phyloP scores from a whole-genome alignment of 2,888 invertebrate genomes.

The Plusia festucae region DNA sequence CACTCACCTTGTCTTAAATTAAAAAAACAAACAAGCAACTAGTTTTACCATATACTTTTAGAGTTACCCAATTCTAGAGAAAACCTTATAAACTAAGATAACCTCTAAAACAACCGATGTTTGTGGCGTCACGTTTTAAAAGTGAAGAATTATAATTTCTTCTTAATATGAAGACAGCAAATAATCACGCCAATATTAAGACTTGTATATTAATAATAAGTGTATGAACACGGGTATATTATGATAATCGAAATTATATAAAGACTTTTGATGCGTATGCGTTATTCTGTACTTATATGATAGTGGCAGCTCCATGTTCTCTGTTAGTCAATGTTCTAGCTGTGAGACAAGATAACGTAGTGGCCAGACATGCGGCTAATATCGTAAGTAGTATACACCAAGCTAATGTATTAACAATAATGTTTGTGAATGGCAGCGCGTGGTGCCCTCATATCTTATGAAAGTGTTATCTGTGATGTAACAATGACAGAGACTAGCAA shows the following conservation, averaged over 20 bases:
- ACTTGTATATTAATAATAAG: constrained; percentile 9
- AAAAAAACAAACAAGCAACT: not conserved
- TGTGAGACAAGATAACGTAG: not conserved
- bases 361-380: not conserved
- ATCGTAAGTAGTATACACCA: constrained; percentile 8
- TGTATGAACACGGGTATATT: not conserved
- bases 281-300: constrained; percentile 19
- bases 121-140: not conserved
- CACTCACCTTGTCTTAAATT: not conserved
- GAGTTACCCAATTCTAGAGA: no score
- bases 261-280: constrained; percentile 7
- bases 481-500: constrained; percentile 22
- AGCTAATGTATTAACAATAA: constrained; percentile 5
- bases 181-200: constrained; percentile 13
- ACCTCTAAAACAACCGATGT: no score
- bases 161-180: not conserved
- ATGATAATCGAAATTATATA: not conserved
- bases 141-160: not conserved
- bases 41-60: no score
- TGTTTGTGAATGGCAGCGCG: constrained; percentile 2
- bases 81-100: no score
- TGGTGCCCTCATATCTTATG: constrained; percentile 11
- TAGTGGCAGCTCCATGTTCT: constrained; percentile 27
- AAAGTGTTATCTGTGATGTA: constrained; percentile 35
- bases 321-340: constrained; percentile 28